A percentile compares a stretch with the other conserved stretches of the same genome.
Conservation (phyloP, 2,113 vertebrate species). For the Daboia siamensis region DNA sequence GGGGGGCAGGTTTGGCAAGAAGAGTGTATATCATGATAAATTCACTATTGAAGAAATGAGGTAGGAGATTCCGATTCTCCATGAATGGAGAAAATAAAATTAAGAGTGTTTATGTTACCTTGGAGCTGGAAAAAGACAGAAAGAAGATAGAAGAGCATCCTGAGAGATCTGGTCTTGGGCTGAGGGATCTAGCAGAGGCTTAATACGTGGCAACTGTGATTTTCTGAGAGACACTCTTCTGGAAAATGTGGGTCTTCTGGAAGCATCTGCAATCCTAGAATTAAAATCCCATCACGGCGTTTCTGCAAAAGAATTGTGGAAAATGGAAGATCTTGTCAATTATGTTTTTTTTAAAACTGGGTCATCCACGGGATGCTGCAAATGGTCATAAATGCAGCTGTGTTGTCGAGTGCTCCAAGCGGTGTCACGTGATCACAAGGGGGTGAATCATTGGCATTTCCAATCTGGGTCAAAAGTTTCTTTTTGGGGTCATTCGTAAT, state of each 20-base stretch:
- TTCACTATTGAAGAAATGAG: too few species aligned
- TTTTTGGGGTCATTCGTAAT: neutral
- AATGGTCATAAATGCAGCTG: neutral
- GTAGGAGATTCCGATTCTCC: too few species aligned
- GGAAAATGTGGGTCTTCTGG: neutral
- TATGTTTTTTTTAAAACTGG: neutral
- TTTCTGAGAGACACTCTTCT: neutral
- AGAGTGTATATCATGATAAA: neutral
- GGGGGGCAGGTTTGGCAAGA: neutral
- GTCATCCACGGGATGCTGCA: neutral
- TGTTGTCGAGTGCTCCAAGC: neutral
- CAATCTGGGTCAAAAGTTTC: neutral
- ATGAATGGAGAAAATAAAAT: neutral
- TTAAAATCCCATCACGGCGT: neutral
- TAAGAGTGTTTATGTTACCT: slow-evolving; percentile 49
- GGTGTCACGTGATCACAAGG: neutral
- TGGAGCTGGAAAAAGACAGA: slow-evolving; percentile 44
- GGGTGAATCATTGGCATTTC: neutral
- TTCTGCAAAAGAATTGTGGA: neutral
- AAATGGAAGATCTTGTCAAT: neutral
- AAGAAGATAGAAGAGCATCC: slow-evolving; percentile 40
- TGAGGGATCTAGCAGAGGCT: neutral
- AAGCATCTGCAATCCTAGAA: neutral
- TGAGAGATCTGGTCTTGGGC: neutral
- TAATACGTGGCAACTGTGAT: neutral